Evolutionary conservation across 2,888 invertebrate genomes (phyloP), one percentile per base, ranked within the genome.

Genomic region (Caradrina kadenii): DNA sequence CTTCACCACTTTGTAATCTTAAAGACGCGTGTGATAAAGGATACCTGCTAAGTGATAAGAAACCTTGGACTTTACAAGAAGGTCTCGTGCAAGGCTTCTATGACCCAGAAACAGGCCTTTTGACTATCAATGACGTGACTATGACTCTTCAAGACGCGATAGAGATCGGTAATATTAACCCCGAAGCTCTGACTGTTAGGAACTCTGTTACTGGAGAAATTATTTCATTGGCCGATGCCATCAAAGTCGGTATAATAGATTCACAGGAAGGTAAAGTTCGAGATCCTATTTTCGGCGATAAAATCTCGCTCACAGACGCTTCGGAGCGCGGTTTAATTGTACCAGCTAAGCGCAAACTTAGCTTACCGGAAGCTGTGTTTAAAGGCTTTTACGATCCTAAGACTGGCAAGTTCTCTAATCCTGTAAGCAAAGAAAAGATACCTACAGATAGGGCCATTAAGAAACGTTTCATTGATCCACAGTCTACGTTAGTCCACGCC

Each of bases 331-430:
- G 98, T 35, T 94, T 98, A 42, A 97, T 98, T 62, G 96, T 98
- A 8, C 98, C 98, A 11, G 97, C 98, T 52, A 98, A 98, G 89
- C 97, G 97, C 63, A 98, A 98, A 90, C 97, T 98, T 78, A 98
- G 98, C 73, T 95, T 99, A 39, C 98, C 98, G 0, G 98, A 98
- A 93, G 99, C 99, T 2, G 97, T 99, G n/a, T 98, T 98, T 87
- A 98, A 98, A 93, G 98, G 98, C n/a, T 97, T 98, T 77, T 99
- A 98, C 88, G 98, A 99, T 94, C 97, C 98, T 0, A 96, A 97
- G 84, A 97, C 98, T 48, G 98, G 99, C 58, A 97, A 98, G 87
- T 98, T 98, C 88, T 97, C 97, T 49, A 98, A 98, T 89, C 97
- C 98, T 3, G 96, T 97, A 85, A 97, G 97, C n/a, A 97, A 97